Evolutionary conservation across 2,888 invertebrate species (phyloP).

Genomic region (Leptodirus hochenwartii): DNA sequence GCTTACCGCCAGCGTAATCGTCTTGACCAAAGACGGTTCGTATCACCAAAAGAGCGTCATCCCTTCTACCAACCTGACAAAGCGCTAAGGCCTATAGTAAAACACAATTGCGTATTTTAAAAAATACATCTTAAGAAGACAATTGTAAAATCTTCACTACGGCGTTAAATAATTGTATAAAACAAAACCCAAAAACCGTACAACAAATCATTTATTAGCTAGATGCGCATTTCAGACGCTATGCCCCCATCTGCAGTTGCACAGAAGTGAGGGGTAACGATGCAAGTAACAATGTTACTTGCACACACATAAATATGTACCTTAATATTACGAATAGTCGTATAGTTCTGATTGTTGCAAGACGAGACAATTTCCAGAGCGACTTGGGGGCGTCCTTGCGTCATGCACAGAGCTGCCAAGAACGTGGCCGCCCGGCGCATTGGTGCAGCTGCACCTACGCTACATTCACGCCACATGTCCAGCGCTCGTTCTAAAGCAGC

Average conservation of each 20-base stretch:
- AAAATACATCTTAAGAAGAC: background rate
- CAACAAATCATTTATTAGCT: too few relatives aligned
- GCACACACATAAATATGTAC: too few relatives aligned
- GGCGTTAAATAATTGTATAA: too few relatives aligned
- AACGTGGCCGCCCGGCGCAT: conserved; percentile 43
- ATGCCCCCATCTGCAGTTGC: too few relatives aligned
- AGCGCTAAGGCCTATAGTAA: conserved; percentile 32
- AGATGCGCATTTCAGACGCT: too few relatives aligned
- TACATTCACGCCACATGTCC: conserved; percentile 40
- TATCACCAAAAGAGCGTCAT: conserved; percentile 43
- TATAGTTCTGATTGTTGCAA: conserved; percentile 37
- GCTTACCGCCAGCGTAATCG: conserved; percentile 7
- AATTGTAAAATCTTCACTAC: too few relatives aligned
- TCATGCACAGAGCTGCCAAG: conserved; percentile 46
- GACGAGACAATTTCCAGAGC: conserved; percentile 46
- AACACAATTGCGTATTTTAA: background rate
- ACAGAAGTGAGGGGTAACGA: too few relatives aligned
- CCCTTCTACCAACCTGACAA: conserved; percentile 38
- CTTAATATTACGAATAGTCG: conserved; percentile 51
- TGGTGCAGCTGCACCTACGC: conserved; percentile 34
- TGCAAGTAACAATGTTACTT: conserved; percentile 4
- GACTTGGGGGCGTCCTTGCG: conserved; percentile 44
- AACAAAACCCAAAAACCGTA: too few relatives aligned
- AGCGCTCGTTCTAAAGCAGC: conserved; percentile 35
- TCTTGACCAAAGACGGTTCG: conserved; percentile 27